Evolutionary conservation across 2,888 invertebrate species (phyloP), one percentile per base, ranked within the genome.

Genomic region (Polylopha cassiicola): DNA sequence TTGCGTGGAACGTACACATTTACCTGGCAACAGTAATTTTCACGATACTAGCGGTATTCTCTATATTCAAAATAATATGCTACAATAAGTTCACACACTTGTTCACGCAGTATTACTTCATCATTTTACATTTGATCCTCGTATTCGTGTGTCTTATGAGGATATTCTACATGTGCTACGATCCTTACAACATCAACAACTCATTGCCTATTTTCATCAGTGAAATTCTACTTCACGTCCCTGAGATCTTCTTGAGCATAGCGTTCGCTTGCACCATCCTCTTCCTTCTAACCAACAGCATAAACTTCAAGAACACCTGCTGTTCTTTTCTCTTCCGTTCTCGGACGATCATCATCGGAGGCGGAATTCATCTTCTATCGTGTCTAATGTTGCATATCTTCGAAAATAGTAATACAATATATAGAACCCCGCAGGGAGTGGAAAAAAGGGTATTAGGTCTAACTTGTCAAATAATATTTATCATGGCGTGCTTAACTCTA

Each of bases 1-100:
- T 94, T 50, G 95, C 95, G 1, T 97, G 96, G 97, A 94, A 95
- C 60, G 89, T 96, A 4, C 97, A 97, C 67, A 92, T 97, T 3
- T 97, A 97, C 77, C 77, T 94, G 22, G 92, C 94, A 0, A 96
- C 95, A 1, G 90, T 92, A 8, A 88, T 95, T 61, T 97, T 96
- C 67, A 92, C 94, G 0, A 84, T 95, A 6, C 79, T 97, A 55
- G 94, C 95, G 0, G 88, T 95, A 0, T 95, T 93, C 66, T 95
- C 95, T 11, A 91, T 95, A 43, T 91, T 94, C 62, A 95, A 95
- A 75, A 89, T 97, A 48, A 90, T 96, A 27, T 90, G 95, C 34
- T 92, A 95, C 73, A 93, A 94, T 75, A 92, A 93, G 61, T 91
- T 93, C 55, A 93, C 94, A 3, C 95, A 95, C 73, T 87, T 97